Percentiles rank a stretch among this genome's conserved stretches.
Evolutionary conservation across 2,888 invertebrate genomes (phyloP).

Genomic region (Plebejus melissa): DNA sequence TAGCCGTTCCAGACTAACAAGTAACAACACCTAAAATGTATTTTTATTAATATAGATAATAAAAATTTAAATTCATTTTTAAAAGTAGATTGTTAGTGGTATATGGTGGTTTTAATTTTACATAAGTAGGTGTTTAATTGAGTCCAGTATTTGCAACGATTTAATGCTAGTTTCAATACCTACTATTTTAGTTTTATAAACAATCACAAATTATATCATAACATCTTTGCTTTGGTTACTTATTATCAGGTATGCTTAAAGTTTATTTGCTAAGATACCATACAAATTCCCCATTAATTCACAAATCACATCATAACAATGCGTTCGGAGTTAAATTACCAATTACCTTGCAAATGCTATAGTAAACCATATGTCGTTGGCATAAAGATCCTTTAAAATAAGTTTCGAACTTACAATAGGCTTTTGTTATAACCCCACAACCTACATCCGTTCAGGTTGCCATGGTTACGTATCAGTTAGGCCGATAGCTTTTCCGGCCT

Average conservation of each 20-base stretch:
- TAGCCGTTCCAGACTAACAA: too few species aligned
- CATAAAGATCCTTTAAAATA: neutral
- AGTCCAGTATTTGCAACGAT: too few species aligned
- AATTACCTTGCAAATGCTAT: neutral
- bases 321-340: too few species aligned
- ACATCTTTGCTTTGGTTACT: neutral
- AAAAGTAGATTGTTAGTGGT: too few species aligned
- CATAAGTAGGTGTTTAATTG: too few species aligned
- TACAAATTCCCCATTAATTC: neutral
- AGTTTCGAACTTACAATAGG: neutral
- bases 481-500: conserved; percentile 60
- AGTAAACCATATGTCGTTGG: neutral
- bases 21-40: too few species aligned
- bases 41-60: too few species aligned
- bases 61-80: too few species aligned
- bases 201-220: too few species aligned
- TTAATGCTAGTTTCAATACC: too few species aligned
- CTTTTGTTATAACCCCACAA: neutral
- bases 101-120: too few species aligned
- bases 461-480: conserved; percentile 60
- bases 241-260: neutral
- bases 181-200: too few species aligned
- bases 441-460: conserved; percentile 40
- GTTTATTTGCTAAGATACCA: neutral
- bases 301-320: neutral